Base-by-base conservation (phyloP, 2,888 invertebrate species). In the Idaea straminata region DNA sequence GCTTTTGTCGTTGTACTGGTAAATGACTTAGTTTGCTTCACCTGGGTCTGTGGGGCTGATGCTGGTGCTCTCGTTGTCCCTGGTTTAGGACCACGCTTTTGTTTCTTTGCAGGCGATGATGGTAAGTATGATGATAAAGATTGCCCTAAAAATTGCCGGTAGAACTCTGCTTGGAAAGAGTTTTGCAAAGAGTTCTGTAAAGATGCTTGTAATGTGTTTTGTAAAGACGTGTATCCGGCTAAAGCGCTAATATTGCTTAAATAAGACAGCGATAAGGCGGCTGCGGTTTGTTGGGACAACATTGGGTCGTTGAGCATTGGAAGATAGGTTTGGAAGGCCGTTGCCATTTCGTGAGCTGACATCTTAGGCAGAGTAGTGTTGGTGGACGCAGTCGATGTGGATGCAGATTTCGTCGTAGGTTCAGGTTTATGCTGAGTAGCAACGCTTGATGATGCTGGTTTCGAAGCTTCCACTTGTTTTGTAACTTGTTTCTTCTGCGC, bases 161-260 rank as follows among this genome's bases (percentile, higher is more conserved):
- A 92, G 72, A 89, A 92, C 71, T 92, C 92, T 0, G 91, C 89
- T 81, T 92, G 92, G 65, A 89, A 92, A 0, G 87, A 83, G 70
- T 85, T 88, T 59, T 85, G 86, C 13, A 86, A 69, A 2, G 85
- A 76, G 68, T 67, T 88, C 66, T 88, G 88, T n/a, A 88, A 60
- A 0, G 86, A 77, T 2, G 84, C 75, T 70, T 88, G 91, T 47
- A 91, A 68, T 10, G 81, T 74, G 63, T 80, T 89, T 72, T 87
- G 89, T 38, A 88, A 72, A 5, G 88, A 78, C 0, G 84, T 72
- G 65, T 87, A 88, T n/a, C 85, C 83, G 4, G 88, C 85, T 65
- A 90, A 71, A 13, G 90, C 88, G 68, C 82, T 88, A 35, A 90
- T 81, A 64, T 89, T 89, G 65, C 82, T 89, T 10, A 91, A 71